Evolutionary conservation across 1,140 invertebrate genomes (phyloP).

Genomic region (Globodera ellingtonae): DNA sequence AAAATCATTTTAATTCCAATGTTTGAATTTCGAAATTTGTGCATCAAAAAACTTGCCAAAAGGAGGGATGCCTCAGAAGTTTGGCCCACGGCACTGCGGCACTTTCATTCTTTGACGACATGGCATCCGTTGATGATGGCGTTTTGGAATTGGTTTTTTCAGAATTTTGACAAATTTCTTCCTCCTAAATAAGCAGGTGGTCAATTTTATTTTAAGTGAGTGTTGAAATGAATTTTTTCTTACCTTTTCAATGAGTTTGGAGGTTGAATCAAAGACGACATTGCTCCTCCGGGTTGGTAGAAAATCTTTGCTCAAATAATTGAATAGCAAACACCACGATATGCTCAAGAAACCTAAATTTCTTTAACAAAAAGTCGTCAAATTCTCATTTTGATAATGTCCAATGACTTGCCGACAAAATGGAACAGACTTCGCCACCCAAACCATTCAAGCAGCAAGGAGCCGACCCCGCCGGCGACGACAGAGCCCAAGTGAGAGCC

Average conservation of each 20-base stretch:
- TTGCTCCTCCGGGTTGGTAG: slow-evolving; percentile 62
- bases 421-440: slow-evolving; percentile 76
- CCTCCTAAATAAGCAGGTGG: not conserved
- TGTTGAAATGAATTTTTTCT: not conserved
- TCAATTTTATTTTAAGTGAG: not conserved
- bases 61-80: slow-evolving; percentile 71
- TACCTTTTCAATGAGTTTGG: not conserved
- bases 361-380: slow-evolving; percentile 21
- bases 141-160: not conserved
- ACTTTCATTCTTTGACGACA: not conserved
- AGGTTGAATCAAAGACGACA: slow-evolving; percentile 30
- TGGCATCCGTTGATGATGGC: not conserved
- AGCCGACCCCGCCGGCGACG: slow-evolving; percentile 74
- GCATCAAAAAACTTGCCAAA: slow-evolving; percentile 68
- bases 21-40: not conserved
- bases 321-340: slow-evolving; percentile 69
- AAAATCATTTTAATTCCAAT: no score
- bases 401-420: slow-evolving; percentile 69
- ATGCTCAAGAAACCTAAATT: slow-evolving; percentile 70
- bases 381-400: no score
- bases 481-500: slow-evolving; percentile 72
- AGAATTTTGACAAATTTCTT: not conserved
- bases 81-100: slow-evolving; percentile 70
- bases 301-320: slow-evolving; percentile 37
- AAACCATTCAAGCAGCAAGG: slow-evolving; percentile 73